These are phyloP conservation scores for Rhegmatorhina hoffmannsi DNA, from an alignment of 2,113 vertebrate species.

Conservation along the genomic window DNA sequence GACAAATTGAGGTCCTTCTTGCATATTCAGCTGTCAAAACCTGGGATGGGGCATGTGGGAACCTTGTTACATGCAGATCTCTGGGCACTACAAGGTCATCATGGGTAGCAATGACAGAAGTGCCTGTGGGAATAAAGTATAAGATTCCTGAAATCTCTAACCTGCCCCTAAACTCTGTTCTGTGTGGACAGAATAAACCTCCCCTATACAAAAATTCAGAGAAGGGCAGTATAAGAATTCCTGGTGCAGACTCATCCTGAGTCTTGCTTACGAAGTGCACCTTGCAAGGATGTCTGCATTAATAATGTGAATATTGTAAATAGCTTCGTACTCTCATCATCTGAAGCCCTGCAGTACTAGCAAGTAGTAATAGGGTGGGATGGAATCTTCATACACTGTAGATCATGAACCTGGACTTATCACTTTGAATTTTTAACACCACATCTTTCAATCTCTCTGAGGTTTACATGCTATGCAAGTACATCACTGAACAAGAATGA, in stretches of 20 bases:
- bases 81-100: neutral
- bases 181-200: neutral
- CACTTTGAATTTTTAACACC: neutral
- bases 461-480: neutral
- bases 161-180: neutral
- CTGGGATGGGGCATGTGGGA: neutral
- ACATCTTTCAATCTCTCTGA: neutral
- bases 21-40: neutral
- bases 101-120: neutral
- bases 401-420: neutral
- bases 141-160: neutral
- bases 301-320: neutral
- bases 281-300: neutral
- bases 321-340: neutral
- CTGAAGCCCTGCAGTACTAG: neutral
- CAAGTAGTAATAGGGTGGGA: rapidly evolving
- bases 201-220: neutral
- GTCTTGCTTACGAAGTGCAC: neutral
- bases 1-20: neutral
- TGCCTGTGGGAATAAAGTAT: neutral
- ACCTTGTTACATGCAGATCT: neutral
- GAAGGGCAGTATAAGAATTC: neutral
- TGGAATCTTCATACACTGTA: neutral
- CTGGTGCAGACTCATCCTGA: rapidly evolving
- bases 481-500: neutral